phyloP scores from a whole-genome alignment of 2,113 vertebrate genomes.

The Seriola dumerili region DNA sequence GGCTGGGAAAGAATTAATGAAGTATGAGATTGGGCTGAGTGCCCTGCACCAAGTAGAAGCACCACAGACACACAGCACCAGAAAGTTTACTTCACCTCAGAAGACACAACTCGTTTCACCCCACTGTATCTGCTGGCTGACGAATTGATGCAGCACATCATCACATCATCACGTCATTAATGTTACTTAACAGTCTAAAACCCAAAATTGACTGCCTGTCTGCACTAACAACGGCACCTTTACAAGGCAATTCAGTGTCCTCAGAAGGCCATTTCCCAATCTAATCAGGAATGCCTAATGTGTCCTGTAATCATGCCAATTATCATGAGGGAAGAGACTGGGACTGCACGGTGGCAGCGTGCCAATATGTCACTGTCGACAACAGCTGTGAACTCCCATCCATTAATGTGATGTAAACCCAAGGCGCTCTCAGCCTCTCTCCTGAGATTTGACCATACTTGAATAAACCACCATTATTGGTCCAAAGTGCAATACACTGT shows the following conservation, averaged over 20 bases:
- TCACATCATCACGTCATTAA: slow-evolving; percentile 27
- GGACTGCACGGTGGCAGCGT: slow-evolving; percentile 37
- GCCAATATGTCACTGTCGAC: slow-evolving; percentile 48
- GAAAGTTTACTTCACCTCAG: slow-evolving; percentile 41
- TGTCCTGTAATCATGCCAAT: slow-evolving; percentile 71
- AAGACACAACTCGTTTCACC: slow-evolving; percentile 32
- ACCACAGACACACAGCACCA: slow-evolving; percentile 24
- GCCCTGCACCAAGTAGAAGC: slow-evolving; percentile 28
- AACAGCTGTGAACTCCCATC: slow-evolving; percentile 46
- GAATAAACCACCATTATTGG: slow-evolving; percentile 28
- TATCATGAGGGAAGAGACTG: slow-evolving; percentile 55
- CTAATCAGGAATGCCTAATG: slow-evolving; percentile 67
- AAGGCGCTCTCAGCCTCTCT: slow-evolving; percentile 23
- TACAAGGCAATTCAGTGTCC: slow-evolving; percentile 6
- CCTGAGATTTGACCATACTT: slow-evolving; percentile 27
- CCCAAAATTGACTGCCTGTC: not conserved
- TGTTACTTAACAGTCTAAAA: slow-evolving; percentile 18
- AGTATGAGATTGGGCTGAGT: slow-evolving; percentile 72
- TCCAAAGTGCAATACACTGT: slow-evolving; percentile 6
- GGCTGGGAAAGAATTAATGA: slow-evolving; percentile 78
- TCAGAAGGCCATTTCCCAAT: slow-evolving; percentile 54
- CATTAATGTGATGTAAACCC: slow-evolving; percentile 43
- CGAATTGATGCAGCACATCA: slow-evolving; percentile 11
- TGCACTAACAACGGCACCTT: slow-evolving; percentile 4
- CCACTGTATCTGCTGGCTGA: not conserved